Percentiles rank a stretch among this genome's conserved stretches.
phyloP scores from a whole-genome alignment of 2,888 invertebrate genomes.

The Zelleria hepariella region DNA sequence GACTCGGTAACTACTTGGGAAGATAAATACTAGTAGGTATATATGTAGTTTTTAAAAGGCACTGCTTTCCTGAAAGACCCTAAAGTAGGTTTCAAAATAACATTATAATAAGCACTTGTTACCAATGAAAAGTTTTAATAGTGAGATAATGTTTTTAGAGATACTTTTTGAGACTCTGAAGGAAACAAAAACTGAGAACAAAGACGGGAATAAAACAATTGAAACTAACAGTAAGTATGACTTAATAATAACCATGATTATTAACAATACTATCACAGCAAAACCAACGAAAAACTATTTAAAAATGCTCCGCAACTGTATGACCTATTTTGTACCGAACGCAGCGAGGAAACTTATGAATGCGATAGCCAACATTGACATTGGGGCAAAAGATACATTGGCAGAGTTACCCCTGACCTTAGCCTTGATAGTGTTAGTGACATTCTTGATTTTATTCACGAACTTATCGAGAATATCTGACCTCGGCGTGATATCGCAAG shows the following conservation, averaged over 20 bases:
- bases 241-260: background rate
- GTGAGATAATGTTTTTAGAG: no score
- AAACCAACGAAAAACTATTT: background rate
- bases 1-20: background rate
- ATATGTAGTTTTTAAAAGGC: no score
- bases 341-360: conserved; percentile 2
- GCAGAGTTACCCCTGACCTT: conserved; percentile 35
- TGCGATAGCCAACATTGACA: background rate
- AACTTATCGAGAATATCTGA: conserved; percentile 70
- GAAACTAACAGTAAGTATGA: background rate
- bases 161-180: no score
- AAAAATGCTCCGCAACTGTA: no score
- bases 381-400: conserved; percentile 9
- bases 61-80: no score
- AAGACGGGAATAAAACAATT: no score
- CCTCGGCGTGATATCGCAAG: conserved; percentile 75
- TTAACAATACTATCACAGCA: conserved; percentile 4
- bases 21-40: no score
- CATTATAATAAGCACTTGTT: no score
- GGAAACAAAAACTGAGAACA: no score
- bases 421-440: conserved; percentile 37
- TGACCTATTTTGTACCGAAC: background rate
- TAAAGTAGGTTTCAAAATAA: no score
- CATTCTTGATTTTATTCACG: conserved; percentile 62
- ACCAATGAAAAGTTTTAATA: no score